phyloP scores from a whole-genome alignment of 2,113 vertebrate species.

The Lipophrys pholis region DNA sequence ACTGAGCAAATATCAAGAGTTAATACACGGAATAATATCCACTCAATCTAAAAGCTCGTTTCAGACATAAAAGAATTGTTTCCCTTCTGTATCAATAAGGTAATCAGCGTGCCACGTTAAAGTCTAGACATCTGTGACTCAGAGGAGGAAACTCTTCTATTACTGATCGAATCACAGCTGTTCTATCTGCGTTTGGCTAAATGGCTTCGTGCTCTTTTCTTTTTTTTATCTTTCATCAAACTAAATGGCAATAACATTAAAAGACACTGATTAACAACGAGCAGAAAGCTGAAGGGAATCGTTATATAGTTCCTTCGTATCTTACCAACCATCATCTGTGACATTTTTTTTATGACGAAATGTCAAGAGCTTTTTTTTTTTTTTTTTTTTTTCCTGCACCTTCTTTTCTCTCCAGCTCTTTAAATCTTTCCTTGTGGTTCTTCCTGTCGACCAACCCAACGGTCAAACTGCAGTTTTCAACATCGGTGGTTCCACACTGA shows the following conservation, averaged over 20 bases:
- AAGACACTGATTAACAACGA: neutral
- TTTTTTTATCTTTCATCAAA: neutral
- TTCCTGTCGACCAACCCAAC: no score
- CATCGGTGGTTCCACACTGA: no score
- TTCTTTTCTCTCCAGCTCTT: neutral
- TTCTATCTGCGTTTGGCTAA: conserved; percentile 8
- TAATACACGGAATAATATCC: neutral
- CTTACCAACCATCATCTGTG: neutral
- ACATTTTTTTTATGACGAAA: conserved; percentile 13
- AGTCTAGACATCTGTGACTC: conserved; percentile 19
- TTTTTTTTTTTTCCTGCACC: no score
- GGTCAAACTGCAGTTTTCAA: no score
- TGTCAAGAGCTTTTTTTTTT: neutral
- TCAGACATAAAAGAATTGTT: neutral
- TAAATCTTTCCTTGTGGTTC: no score
- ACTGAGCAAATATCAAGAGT: neutral
- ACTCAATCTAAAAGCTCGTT: conserved; percentile 9
- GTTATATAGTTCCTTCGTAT: conserved; percentile 6
- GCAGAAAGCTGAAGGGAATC: neutral
- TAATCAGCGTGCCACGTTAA: conserved; percentile 18
- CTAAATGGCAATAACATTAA: conserved; percentile 1
- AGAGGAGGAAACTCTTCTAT: conserved; percentile 11
- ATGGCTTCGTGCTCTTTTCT: no score
- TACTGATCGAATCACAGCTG: conserved; percentile 31
- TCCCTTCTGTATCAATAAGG: conserved; percentile 12